Evolutionary conservation across 2,113 vertebrate species (phyloP).

Genomic region (Phylloscopus trochiloides): DNA sequence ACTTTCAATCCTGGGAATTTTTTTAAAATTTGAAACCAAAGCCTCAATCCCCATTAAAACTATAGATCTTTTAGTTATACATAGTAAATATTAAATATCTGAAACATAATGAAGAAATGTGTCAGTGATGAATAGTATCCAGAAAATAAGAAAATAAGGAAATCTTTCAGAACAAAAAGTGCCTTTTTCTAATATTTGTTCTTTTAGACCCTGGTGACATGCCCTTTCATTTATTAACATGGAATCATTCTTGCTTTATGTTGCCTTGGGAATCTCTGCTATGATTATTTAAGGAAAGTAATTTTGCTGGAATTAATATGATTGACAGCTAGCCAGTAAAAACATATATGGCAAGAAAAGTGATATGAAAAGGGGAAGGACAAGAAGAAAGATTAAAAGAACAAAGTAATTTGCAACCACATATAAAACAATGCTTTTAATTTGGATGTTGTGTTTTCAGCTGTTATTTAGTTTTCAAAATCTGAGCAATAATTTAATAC

Average conservation of each 20-base stretch:
- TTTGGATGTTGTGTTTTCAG: background rate
- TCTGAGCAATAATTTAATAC: background rate
- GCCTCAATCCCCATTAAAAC: background rate
- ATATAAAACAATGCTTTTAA: background rate
- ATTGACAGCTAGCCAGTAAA: slow-evolving; percentile 12
- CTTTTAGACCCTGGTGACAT: background rate
- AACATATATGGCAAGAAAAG: background rate
- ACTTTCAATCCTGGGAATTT: background rate
- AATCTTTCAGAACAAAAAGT: background rate
- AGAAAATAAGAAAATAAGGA: background rate
- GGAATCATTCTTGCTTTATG: background rate
- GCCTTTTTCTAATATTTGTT: background rate
- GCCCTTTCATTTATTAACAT: slow-evolving; percentile 31
- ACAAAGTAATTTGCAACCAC: background rate
- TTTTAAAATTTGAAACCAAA: background rate
- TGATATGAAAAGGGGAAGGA: background rate
- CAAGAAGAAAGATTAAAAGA: background rate
- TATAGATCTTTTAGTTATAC: background rate
- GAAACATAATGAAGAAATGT: background rate
- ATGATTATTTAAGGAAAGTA: slow-evolving; percentile 35
- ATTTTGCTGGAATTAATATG: slow-evolving; percentile 51
- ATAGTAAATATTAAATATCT: background rate
- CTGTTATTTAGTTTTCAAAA: background rate
- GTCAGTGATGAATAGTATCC: background rate
- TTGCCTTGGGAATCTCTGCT: slow-evolving; percentile 10